Percentiles rank a stretch among this genome's conserved stretches.
These are phyloP conservation scores for Drosophila willistoni DNA, from an alignment of 1,140 invertebrate genomes.

Conservation along the genomic window DNA sequence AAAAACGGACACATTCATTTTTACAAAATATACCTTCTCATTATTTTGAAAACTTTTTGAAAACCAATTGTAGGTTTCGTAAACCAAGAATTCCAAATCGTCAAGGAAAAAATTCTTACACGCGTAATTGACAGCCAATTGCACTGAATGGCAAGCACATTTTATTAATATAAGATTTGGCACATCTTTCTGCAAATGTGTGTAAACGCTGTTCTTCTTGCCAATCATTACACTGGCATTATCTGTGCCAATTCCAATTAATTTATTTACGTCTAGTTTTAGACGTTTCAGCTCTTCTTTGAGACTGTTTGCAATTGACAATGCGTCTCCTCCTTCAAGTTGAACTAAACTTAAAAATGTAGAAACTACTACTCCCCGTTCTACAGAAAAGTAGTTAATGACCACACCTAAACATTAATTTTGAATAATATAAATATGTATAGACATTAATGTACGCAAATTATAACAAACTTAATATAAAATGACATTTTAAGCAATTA, in stretches of 20 bases:
- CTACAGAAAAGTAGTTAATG: too few relatives aligned
- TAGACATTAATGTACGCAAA: too few relatives aligned
- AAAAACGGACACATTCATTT: too few relatives aligned
- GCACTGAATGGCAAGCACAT: slow-evolving; percentile 30
- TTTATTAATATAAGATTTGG: slow-evolving; percentile 7
- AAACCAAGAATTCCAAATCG: not conserved
- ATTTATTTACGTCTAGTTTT: slow-evolving; percentile 2
- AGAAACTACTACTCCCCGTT: too few relatives aligned
- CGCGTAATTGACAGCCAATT: slow-evolving; percentile 26
- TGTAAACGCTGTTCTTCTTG: slow-evolving; percentile 1
- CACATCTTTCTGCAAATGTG: slow-evolving; percentile 1
- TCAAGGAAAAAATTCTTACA: slow-evolving; percentile 9
- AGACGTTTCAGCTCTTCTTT: slow-evolving; percentile 4
- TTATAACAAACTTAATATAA: too few relatives aligned
- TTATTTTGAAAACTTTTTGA: slow-evolving; percentile 13
- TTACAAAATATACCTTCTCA: slow-evolving; percentile 18
- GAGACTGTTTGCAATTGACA: slow-evolving; percentile 4
- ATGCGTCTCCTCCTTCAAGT: slow-evolving; percentile 1
- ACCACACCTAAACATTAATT: slow-evolving; percentile 4
- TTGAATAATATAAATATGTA: too few relatives aligned
- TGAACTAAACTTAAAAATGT: slow-evolving; percentile 4
- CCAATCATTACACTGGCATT: slow-evolving; percentile 1
- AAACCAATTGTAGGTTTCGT: slow-evolving; percentile 18
- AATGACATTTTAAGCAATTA: too few relatives aligned
- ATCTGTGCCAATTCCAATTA: slow-evolving; percentile 1